Evolutionary conservation across 2,888 invertebrate species (phyloP).

Genomic region (Podabrus alpinus): DNA sequence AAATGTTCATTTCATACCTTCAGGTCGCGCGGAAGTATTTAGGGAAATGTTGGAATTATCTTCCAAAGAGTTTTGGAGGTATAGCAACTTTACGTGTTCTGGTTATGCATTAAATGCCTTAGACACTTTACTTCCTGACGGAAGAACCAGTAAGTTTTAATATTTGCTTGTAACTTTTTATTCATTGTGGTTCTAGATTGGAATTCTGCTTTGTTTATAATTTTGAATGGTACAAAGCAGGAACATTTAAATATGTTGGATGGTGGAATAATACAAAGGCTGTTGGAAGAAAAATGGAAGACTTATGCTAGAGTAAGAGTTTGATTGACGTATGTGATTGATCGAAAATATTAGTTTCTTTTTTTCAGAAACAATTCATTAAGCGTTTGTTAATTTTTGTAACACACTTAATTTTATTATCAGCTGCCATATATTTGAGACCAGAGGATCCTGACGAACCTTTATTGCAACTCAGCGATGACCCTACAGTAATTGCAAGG

Average conservation of each 20-base stretch:
- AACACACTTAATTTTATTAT: constrained; percentile 85
- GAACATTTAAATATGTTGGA: constrained; percentile 99
- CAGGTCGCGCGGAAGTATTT: constrained; percentile 90
- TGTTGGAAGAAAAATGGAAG: constrained; percentile 99
- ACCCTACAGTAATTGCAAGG: constrained; percentile 57
- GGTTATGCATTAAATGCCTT: constrained; percentile 95
- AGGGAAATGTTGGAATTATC: constrained; percentile 97
- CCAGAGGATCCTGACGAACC: constrained; percentile 67
- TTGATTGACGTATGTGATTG: neutral
- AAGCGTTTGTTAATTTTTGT: constrained; percentile 87
- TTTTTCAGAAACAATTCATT: constrained; percentile 82
- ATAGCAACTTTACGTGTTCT: constrained; percentile 97
- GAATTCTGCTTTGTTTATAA: constrained; percentile 97
- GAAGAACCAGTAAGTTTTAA: constrained; percentile 83
- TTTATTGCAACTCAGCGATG: constrained; percentile 61
- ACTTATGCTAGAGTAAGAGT: constrained; percentile 90
- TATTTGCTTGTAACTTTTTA: neutral
- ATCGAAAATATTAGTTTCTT: neutral
- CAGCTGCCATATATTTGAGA: constrained; percentile 89
- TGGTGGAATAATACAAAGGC: constrained; percentile 94
- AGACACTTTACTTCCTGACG: constrained; percentile 93
- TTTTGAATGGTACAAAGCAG: constrained; percentile 94
- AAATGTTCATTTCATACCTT: neutral
- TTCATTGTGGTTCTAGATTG: constrained; percentile 70
- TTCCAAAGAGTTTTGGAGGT: constrained; percentile 96